Evolutionary conservation across 2,113 vertebrate genomes (phyloP).

Genomic region (Saccopteryx bilineata): DNA sequence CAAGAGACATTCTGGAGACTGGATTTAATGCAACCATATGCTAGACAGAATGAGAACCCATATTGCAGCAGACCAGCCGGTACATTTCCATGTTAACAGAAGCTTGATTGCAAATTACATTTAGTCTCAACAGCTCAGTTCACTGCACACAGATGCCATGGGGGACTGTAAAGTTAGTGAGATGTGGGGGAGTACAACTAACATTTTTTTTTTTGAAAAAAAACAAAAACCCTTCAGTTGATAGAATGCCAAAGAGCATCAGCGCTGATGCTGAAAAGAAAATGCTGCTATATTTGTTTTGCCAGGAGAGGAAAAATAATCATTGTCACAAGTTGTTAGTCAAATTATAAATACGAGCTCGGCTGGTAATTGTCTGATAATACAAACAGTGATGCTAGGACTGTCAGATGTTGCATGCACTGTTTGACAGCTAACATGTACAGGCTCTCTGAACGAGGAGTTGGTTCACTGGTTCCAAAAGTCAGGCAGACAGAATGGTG

Average conservation of each 20-base stretch:
- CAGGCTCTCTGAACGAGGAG: conserved; percentile 69
- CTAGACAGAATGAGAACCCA: conserved; percentile 90
- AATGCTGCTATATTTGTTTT: conserved; percentile 87
- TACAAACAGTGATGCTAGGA: conserved; percentile 75
- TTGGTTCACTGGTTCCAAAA: conserved; percentile 51
- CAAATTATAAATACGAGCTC: conserved; percentile 85
- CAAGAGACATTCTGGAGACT: conserved; percentile 88
- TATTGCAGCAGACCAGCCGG: conserved; percentile 88
- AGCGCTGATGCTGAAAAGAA: conserved; percentile 83
- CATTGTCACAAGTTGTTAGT: conserved; percentile 86
- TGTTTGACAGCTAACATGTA: conserved; percentile 77
- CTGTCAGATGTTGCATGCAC: conserved; percentile 77
- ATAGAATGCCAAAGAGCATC: conserved; percentile 86
- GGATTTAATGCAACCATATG: conserved; percentile 90
- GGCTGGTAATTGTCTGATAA: conserved; percentile 85
- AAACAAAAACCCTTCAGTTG: conserved; percentile 83
- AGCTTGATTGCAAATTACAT: conserved; percentile 89
- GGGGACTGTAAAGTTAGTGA: conserved; percentile 89
- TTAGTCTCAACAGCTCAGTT: conserved; percentile 90
- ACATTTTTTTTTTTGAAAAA: conserved; percentile 71
- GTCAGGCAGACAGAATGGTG: conserved; percentile 47
- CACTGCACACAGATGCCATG: conserved; percentile 89
- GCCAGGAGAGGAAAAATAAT: conserved; percentile 86
- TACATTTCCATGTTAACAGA: conserved; percentile 89
- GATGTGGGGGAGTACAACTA: conserved; percentile 86